Conservation (phyloP, 1,140 invertebrate genomes). For the Tetragnatha versicolor region DNA sequence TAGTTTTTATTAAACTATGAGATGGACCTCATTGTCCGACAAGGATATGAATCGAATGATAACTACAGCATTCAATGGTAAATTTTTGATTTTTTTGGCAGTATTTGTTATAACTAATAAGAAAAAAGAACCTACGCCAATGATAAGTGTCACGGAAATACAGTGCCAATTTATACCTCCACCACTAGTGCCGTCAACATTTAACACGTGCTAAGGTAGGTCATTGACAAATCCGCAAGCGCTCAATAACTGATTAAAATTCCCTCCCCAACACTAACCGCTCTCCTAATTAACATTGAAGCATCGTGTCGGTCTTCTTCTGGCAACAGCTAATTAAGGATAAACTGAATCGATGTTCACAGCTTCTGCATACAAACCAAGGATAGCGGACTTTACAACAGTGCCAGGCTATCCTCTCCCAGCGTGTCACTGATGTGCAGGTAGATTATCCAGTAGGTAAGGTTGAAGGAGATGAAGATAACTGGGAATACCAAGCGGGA, state of each 20-base stretch:
- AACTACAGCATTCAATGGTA: too few species aligned
- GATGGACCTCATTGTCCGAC: too few species aligned
- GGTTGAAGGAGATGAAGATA: conserved; percentile 94
- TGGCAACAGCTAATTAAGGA: conserved; percentile 17
- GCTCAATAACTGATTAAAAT: conserved; percentile 30
- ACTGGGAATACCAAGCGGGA: conserved; percentile 93
- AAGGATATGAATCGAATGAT: too few species aligned
- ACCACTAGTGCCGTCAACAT: conserved; percentile 2
- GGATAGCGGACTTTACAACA: conserved; percentile 42
- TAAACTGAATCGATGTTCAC: conserved; percentile 36
- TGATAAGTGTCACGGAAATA: too few species aligned
- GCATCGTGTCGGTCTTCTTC: conserved; percentile 20
- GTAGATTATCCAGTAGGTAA: conserved; percentile 98
- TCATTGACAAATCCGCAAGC: background rate
- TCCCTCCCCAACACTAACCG: conserved; percentile 12
- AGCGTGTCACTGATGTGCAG: conserved; percentile 89
- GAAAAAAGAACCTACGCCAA: too few species aligned
- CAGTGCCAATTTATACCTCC: too few species aligned
- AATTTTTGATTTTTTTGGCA: too few species aligned
- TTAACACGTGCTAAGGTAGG: conserved; percentile 10
- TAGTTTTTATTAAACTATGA: too few species aligned
- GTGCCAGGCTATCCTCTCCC: conserved; percentile 50
- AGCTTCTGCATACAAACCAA: conserved; percentile 26
- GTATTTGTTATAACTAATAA: too few species aligned
- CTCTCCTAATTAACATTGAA: conserved; percentile 21